Evolutionary conservation across 1,140 invertebrate genomes (phyloP), one percentile per base, ranked within the genome.

Genomic region (Meloidogyne hapla): DNA sequence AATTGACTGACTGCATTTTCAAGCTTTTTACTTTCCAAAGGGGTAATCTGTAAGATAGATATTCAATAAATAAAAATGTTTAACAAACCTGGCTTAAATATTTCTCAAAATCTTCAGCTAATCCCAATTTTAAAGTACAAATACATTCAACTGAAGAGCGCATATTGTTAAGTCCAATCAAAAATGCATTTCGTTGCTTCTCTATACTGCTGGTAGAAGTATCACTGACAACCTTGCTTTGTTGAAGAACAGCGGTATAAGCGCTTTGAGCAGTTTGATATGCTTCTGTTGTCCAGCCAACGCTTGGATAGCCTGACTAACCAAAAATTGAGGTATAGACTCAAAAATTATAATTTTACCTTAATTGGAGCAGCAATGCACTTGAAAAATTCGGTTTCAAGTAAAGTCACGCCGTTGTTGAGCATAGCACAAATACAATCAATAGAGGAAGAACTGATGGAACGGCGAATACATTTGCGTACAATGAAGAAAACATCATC

Each of bases 401-500:
- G 89, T 65, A 94, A 91, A 1, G 92, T 91, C 83, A 92, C 92
- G 1, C 93, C 93, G 89, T 96, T 95, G 88, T 99, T 99, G 3
- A 99, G 91, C 82, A 97, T 94, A 40, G 94, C 95, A 90, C 96
- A 98, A 64, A 94, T 92, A 56, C 94, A 95, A 88, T 99, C 95
- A 64, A 97, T 91, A 86, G 93, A 97, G 81, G 92, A 92, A 84
- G 92, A 95, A 9, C 92, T 92, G 69, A 95, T 91, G 21, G 93
- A 92, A 75, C 96, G 91, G 83, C 93, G 91, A 45, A 98, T 92
- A 85, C 94, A 95, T 89, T 99, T 98, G 81, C 94, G 93, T 0
- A 98, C 91, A 79, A 99, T 95, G 87, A 95, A 99, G 88, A 98
- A 98, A 3, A 96, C 92, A 89, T 99, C 95, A 88, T 99, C 96